Conservation (phyloP, 2,113 vertebrate genomes). For the Pygoscelis antarcticus region DNA sequence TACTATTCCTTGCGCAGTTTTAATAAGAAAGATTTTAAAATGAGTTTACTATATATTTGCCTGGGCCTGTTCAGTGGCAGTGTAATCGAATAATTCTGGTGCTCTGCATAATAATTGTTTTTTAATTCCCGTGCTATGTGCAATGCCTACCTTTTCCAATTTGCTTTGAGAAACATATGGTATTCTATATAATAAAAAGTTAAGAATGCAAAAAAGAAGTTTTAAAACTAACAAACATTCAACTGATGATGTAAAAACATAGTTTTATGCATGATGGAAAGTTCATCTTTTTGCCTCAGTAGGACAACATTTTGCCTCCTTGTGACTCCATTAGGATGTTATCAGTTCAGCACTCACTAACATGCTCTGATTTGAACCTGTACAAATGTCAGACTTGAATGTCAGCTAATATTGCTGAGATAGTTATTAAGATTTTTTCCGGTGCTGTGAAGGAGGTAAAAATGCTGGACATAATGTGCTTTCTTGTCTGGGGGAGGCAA, state of each 20-base stretch:
- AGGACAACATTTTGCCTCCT: neutral
- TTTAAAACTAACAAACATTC: neutral
- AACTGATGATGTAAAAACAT: neutral
- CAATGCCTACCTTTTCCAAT: neutral
- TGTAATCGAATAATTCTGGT: neutral
- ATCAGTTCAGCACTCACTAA: neutral
- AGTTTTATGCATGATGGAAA: neutral
- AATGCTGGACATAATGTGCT: neutral
- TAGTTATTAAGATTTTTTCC: neutral
- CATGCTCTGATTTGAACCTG: neutral
- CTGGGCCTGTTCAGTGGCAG: neutral
- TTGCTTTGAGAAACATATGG: neutral
- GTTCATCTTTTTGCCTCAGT: neutral
- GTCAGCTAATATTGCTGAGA: neutral
- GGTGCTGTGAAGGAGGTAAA: neutral
- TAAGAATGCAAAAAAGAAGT: neutral
- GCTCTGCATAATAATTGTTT: neutral
- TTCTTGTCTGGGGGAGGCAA: neutral
- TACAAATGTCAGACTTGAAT: neutral
- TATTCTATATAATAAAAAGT: neutral
- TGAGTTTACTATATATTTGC: neutral
- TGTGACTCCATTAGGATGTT: neutral
- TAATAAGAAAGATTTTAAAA: neutral
- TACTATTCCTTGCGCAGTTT: neutral
- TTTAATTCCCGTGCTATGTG: neutral